Base-by-base conservation (phyloP, 2,888 invertebrate genomes). In the Lithophane leautieri region DNA sequence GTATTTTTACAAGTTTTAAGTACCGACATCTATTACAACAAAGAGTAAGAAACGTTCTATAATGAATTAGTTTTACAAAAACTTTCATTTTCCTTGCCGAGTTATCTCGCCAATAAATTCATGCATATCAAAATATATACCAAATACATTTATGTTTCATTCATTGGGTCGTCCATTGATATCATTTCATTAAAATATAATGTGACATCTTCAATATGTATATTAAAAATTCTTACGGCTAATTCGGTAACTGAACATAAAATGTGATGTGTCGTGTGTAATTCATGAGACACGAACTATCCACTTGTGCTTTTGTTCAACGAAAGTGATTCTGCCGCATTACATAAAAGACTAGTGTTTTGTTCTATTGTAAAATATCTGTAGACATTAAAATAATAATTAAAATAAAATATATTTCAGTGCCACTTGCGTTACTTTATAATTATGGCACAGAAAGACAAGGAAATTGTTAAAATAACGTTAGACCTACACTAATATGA, bases 41-140 rank as follows among this genome's bases (percentile, higher is more conserved):
- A 88, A 91, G 85, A 91, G 82, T 89, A 89, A 91, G 89, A 90
- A 91, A 90, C 83, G 65, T 85, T 81, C 86, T 87, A 87, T 86
- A 89, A 89, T 89, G 86, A 90, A 89, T 88, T 88, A 88, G 83
- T 89, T 90, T 90, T 92, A 91, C 90, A 92, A 90, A 92, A 92
- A 89, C 88, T 85, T 81, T 67, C 87, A 88, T 88, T 87, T 85
- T 85, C 85, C 87, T 89, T 89, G 90, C 86, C 91, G 89, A 91
- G 90, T 89, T 83, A 87, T 88, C 89, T 92, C 92, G 90, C 92
- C 91, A 90, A 93, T 94, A 95, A 95, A 95, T 93, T 92, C 92
- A 94, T 92, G 91, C 92, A 93, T 96, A 95, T 95, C 95, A 95
- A 96, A 96, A 96, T 95, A 95, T 95, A 95, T 95, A 93, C 93